phyloP scores from a whole-genome alignment of 2,888 invertebrate genomes.

The Drosophila acutilabella region DNA sequence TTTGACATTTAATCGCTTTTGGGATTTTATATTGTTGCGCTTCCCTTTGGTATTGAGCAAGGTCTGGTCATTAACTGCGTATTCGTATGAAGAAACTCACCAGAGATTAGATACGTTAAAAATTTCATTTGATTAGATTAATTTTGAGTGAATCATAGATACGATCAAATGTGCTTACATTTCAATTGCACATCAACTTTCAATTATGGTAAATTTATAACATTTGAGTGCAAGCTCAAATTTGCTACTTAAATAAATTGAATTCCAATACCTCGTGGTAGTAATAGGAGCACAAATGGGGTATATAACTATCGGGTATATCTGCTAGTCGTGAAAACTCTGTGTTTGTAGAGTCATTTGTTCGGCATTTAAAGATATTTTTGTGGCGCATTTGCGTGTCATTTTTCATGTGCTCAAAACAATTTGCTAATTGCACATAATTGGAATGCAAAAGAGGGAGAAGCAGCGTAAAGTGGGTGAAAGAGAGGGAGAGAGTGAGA shows the following conservation, averaged over 20 bases:
- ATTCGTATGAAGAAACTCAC: constrained; percentile 18
- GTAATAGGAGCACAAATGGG: not conserved
- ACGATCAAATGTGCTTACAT: constrained; percentile 1
- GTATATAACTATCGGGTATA: not conserved
- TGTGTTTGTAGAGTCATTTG: constrained; percentile 7
- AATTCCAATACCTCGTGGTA: not conserved
- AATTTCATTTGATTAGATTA: constrained; percentile 40
- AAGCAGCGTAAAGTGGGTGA: not conserved
- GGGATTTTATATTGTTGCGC: constrained; percentile 3
- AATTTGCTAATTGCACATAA: constrained; percentile 62
- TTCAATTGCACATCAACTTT: constrained; percentile 15
- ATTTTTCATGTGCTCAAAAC: constrained; percentile 38
- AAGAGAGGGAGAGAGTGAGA: not conserved
- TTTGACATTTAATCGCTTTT: constrained; percentile 74
- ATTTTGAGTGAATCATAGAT: constrained; percentile 29
- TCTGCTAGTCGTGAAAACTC: constrained; percentile 7
- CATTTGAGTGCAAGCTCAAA: constrained; percentile 17
- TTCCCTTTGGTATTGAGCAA: constrained; percentile 45
- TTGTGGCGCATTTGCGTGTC: constrained; percentile 43
- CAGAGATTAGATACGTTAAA: constrained; percentile 31
- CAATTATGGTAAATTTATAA: constrained; percentile 8
- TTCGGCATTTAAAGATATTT: constrained; percentile 30
- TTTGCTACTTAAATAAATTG: constrained; percentile 17
- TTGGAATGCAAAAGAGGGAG: constrained; percentile 16
- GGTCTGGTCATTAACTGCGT: constrained; percentile 49